Percentiles rank a stretch among this genome's conserved stretches.
Evolutionary conservation across 2,888 invertebrate species (phyloP).

Genomic region (Polyommatus iphigenia): DNA sequence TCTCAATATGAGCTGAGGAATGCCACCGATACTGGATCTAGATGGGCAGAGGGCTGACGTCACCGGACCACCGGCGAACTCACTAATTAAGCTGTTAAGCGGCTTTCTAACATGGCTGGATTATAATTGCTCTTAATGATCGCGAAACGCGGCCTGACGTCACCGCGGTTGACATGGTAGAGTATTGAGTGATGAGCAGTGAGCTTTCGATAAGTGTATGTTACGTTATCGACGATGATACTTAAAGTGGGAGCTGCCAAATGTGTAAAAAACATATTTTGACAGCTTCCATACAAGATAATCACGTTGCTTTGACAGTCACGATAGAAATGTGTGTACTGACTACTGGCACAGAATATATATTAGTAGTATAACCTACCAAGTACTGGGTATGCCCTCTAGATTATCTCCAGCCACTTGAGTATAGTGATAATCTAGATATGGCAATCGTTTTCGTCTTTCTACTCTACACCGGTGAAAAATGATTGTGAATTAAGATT

Average conservation of each 20-base stretch:
- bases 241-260: not conserved
- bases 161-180: not conserved
- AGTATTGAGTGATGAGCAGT: not conserved
- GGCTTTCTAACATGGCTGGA: conserved; percentile 30
- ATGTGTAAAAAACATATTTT: no score
- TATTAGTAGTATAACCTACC: no score
- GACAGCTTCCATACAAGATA: no score
- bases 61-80: conserved; percentile 47
- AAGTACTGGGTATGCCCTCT: no score
- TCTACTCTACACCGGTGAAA: no score
- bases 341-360: no score
- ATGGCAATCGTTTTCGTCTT: no score
- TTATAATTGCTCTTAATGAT: conserved; percentile 23
- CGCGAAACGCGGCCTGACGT: not conserved
- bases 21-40: conserved; percentile 18
- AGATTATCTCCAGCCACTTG: no score
- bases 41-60: conserved; percentile 40
- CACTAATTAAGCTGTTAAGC: conserved; percentile 52
- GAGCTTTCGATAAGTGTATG: not conserved
- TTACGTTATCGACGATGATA: not conserved
- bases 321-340: no score
- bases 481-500: no score
- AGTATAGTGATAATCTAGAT: no score
- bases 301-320: no score
- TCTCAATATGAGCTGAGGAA: conserved; percentile 23